Evolutionary conservation across 2,888 invertebrate species (phyloP).

Genomic region (Dryobota labecula): DNA sequence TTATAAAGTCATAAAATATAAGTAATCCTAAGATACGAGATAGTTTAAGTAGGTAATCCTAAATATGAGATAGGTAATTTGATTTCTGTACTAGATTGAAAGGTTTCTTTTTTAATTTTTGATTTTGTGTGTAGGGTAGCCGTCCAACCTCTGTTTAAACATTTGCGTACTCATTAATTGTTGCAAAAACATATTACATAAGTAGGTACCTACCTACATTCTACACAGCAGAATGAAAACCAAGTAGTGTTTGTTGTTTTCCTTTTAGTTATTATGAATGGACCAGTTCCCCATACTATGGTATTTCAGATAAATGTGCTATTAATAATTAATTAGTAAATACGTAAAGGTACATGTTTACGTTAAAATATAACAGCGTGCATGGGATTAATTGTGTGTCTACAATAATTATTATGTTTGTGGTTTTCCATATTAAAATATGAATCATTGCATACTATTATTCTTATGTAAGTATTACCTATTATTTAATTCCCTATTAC

Average conservation of each 20-base stretch:
- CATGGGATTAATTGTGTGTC: not conserved
- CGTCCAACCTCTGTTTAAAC: not conserved
- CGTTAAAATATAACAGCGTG: not conserved
- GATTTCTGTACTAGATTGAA: not conserved
- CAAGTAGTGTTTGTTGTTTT: conserved; percentile 8
- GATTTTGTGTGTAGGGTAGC: not conserved
- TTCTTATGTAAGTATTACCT: not conserved
- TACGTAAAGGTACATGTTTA: conserved; percentile 19
- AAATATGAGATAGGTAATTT: too few relatives aligned
- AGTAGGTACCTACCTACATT: not conserved
- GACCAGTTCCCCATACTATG: conserved; percentile 8
- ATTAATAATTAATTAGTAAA: too few relatives aligned
- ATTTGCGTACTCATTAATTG: not conserved
- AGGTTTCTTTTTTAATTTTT: not conserved
- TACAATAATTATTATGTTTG: conserved; percentile 14
- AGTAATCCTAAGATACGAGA: too few relatives aligned
- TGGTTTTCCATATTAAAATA: conserved; percentile 33
- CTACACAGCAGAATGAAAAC: not conserved
- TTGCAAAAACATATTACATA: not conserved
- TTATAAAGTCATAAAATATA: too few relatives aligned
- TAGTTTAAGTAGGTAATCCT: too few relatives aligned
- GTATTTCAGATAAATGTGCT: conserved; percentile 2
- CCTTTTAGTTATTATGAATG: conserved; percentile 36
- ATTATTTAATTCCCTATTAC: conserved; percentile 10
- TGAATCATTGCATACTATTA: conserved; percentile 25